phyloP scores from a whole-genome alignment of 64 coral and sea anemone species.

The Montipora cactus region DNA sequence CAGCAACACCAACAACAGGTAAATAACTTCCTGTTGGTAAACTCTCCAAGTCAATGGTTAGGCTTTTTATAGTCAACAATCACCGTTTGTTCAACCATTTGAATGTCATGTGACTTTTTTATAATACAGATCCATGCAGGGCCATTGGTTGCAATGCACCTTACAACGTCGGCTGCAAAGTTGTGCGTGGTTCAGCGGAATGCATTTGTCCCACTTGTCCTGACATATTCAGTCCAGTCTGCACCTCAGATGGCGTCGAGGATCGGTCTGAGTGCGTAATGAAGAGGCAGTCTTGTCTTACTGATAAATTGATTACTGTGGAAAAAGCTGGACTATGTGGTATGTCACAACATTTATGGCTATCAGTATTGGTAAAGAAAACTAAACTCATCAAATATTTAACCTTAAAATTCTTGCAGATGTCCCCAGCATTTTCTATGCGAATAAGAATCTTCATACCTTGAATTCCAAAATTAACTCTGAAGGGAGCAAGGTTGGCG shows the following conservation, averaged over 20 bases:
- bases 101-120: not conserved
- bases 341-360: not conserved
- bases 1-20: not conserved
- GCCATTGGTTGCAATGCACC: not conserved
- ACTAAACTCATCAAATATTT: too few relatives aligned
- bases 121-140: conserved; percentile 5
- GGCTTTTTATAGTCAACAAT: not conserved
- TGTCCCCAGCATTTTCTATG: too few relatives aligned
- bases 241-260: conserved; percentile 6
- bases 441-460: too few relatives aligned
- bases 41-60: not conserved
- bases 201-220: conserved; percentile 34
- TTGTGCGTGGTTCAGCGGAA: not conserved
- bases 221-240: not conserved
- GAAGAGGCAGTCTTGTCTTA: not conserved
- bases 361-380: not conserved
- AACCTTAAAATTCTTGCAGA: too few relatives aligned
- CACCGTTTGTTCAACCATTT: not conserved
- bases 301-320: not conserved
- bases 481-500: too few relatives aligned
- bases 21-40: not conserved
- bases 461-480: too few relatives aligned
- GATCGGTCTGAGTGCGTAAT: not conserved
- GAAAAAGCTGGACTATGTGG: not conserved
- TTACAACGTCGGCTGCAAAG: conserved; percentile 8